phyloP scores from a whole-genome alignment of 2,888 invertebrate genomes.

The Cheilosia impressa region DNA sequence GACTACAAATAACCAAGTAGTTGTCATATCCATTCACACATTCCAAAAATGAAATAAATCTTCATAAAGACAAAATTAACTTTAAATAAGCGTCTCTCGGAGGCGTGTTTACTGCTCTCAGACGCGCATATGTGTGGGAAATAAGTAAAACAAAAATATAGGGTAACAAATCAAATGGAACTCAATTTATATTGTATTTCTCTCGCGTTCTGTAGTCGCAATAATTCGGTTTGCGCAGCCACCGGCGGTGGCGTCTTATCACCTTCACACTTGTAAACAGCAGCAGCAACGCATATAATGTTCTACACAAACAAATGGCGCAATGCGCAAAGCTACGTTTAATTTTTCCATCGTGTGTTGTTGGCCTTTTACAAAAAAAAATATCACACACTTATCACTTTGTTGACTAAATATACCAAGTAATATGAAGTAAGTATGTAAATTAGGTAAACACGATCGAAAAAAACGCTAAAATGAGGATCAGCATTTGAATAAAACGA shows the following conservation, averaged over 20 bases:
- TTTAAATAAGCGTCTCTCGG: slow-evolving; percentile 24
- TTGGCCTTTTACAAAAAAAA: slow-evolving; percentile 40
- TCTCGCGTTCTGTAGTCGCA: slow-evolving; percentile 22
- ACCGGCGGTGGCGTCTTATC: slow-evolving; percentile 43
- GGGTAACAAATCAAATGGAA: slow-evolving; percentile 39
- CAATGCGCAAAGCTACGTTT: slow-evolving; percentile 49
- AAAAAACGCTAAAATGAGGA: slow-evolving; percentile 10
- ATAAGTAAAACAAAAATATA: slow-evolving; percentile 11
- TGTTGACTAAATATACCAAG: slow-evolving; percentile 15
- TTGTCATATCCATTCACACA: slow-evolving; percentile 48
- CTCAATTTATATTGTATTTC: slow-evolving; percentile 16
- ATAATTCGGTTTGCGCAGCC: slow-evolving; percentile 28
- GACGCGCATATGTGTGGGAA: not conserved
- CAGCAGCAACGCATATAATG: slow-evolving; percentile 6
- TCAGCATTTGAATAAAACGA: slow-evolving; percentile 3
- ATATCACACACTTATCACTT: slow-evolving; percentile 50
- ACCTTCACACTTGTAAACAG: slow-evolving; percentile 22
- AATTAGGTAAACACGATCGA: slow-evolving; percentile 35
- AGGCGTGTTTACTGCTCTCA: not conserved
- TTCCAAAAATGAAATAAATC: slow-evolving; percentile 44
- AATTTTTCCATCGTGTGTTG: slow-evolving; percentile 34
- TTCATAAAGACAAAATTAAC: slow-evolving; percentile 38
- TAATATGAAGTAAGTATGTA: slow-evolving; percentile 29
- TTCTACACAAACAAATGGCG: slow-evolving; percentile 45
- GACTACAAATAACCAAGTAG: slow-evolving; percentile 40